Evolutionary conservation across 1,140 invertebrate species (phyloP), one percentile per base, ranked within the genome.

Genomic region (Drosophila baimaii): DNA sequence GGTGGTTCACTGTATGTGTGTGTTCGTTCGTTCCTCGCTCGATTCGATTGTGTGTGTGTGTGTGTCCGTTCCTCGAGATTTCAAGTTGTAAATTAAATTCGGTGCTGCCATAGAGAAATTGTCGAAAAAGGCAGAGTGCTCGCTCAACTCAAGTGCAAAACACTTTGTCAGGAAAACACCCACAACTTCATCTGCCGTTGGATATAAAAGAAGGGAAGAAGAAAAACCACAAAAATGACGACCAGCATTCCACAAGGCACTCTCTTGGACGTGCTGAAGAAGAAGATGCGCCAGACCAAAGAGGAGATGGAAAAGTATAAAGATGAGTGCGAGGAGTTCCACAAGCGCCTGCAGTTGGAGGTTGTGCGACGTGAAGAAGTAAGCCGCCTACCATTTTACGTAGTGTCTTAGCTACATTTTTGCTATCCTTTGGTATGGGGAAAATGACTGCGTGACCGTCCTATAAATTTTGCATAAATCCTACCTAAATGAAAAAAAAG

Each of bases 241-340:
- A 95, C 96, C 88, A 96, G 96, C 93, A 95, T 96, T 93, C 95
- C 95, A 92, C 95, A 96, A 93, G 96, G 96, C 89, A 96, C 96
- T 84, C 95, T 99, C 77, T 94, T 98, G 91, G 98, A 98, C 94
- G 97, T 98, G 84, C 95, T 99, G 79, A 99, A 99, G 95, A 98
- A 99, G 95, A 99, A 99, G 95, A 99, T 99, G 98, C 95, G 97
- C 84, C 97, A 98, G 92, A 97, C 98, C 72, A 98, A 98, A 94
- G 97, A 99, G 92, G 98, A 99, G 94, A 97, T 98, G 95, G 98
- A 99, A 93, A 96, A 97, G 93, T 98, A 97, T 93, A 98, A 98
- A 94, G 98, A 99, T 93, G 97, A 98, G 92, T 97, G 96, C 92
- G 97, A 98, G 93, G 97, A 98, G 92, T 96, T 95, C 92, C 96